Evolutionary conservation across 2,113 vertebrate species (phyloP), one percentile per base, ranked within the genome.

Genomic region (Equus quagga): DNA sequence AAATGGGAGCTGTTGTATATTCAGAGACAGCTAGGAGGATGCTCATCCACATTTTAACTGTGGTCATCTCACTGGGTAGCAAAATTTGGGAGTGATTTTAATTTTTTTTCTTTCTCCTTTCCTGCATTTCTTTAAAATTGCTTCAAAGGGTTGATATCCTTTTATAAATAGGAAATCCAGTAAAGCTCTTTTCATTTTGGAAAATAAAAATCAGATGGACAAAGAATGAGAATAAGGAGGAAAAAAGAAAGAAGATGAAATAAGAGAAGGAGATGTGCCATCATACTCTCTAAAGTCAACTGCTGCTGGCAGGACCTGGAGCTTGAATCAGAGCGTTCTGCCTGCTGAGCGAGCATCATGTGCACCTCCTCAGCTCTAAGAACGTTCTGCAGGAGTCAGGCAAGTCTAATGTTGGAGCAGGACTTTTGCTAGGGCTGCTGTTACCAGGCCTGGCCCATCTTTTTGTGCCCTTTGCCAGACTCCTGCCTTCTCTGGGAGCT

Each of bases 81-180:
- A 69, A 24, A 19, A 82, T 88, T 58, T 41, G 46, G 36, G 49
- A 12, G 3, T n/a, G 31, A 51, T 82, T 83, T 95, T 83, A 46
- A 70, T 73, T 44, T 56, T 65, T 78, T 67, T 60, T 60, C 80
- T 69, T 58, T 69, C 36, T 86, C 62, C 21, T 78, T 92, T 76
- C 76, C 36, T 89, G 24, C 3, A 60, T 67, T 75, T 89, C 41
- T 92, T 41, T 8, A 26, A 73, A 79, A 70, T n/a, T 33, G 28
- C 12, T 62, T 65, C 36, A 67, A 72, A 91, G 58, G 51, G 36
- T 46, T 96, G 67, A 9, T 19, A 65, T 88, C 54, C 14, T 28
- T 92, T 92, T 67, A 87, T 73, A 90, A 49, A 72, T 8, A 73
- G 92, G 87, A 95, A 90, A 89, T 69, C 24, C 44, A 76, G 21